These are phyloP conservation scores for Heliocidaris erythrogramma DNA, from an alignment of 35 echinoderm and acorn worm genomes.

Conservation along the genomic window DNA sequence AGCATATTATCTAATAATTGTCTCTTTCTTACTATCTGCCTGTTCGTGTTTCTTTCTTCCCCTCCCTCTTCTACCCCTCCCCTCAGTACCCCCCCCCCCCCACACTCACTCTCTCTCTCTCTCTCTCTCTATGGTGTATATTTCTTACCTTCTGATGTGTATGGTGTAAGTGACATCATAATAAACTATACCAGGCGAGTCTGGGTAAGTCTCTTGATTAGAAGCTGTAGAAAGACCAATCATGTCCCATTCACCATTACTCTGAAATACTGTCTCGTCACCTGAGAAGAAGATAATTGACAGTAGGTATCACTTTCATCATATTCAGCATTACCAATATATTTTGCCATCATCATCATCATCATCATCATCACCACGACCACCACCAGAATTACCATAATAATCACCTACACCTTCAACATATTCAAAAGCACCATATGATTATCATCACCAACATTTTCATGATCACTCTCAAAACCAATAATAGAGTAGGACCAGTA, in stretches of 20 bases:
- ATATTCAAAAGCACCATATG: no score
- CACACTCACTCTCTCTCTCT: not conserved
- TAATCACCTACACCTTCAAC: no score
- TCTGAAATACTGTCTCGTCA: constrained; percentile 77
- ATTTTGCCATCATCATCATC: no score
- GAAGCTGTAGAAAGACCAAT: constrained; percentile 49
- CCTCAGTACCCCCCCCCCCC: not conserved
- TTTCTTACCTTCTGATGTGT: constrained; percentile 28
- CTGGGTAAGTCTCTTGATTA: constrained; percentile 69
- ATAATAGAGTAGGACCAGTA: no score
- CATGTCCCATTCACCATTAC: constrained; percentile 97
- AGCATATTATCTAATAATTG: no score
- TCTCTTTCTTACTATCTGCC: no score
- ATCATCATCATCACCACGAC: no score
- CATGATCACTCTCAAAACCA: no score
- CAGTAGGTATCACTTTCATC: not conserved
- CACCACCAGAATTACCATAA: no score
- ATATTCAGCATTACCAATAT: not conserved
- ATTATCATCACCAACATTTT: no score
- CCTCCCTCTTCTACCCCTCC: not conserved
- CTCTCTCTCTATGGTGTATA: not conserved
- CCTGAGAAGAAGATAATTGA: constrained; percentile 51
- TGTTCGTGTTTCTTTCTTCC: no score
- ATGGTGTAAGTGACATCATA: constrained; percentile 83
- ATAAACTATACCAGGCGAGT: constrained; percentile 78